These are phyloP conservation scores for Haplotaxodon microlepis DNA, from an alignment of 2,113 vertebrate genomes.

Conservation along the genomic window DNA sequence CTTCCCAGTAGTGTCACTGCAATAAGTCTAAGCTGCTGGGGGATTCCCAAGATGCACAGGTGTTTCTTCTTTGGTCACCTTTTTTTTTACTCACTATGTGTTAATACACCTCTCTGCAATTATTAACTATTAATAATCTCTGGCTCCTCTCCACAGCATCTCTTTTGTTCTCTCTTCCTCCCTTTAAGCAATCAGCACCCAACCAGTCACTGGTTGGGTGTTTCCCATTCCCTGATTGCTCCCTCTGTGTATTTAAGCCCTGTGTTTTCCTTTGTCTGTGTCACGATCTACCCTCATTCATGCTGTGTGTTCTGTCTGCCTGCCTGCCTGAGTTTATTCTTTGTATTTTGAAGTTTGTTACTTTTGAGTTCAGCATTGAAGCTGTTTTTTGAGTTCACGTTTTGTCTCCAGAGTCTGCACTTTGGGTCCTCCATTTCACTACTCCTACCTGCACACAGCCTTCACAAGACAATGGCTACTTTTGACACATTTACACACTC, in stretches of 20 bases:
- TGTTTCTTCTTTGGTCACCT: not conserved
- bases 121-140: not conserved
- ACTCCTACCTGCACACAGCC: not conserved
- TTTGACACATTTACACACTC: not conserved
- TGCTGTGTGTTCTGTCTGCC: not conserved
- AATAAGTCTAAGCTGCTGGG: not conserved
- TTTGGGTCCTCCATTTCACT: accelerated
- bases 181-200: not conserved
- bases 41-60: not conserved
- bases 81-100: not conserved
- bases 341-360: not conserved
- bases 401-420: not conserved
- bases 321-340: not conserved
- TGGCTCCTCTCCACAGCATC: not conserved
- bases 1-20: not conserved
- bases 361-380: not conserved
- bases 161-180: not conserved
- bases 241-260: not conserved
- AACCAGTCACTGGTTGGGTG: accelerated
- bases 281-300: not conserved
- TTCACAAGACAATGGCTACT: not conserved
- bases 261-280: not conserved
- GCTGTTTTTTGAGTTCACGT: not conserved
- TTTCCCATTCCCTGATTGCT: not conserved
- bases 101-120: not conserved